Percentiles rank a stretch among this genome's conserved stretches.
These are phyloP conservation scores for Malacoraja senta DNA, from an alignment of 2,797 vertebrate species.

Conservation along the genomic window DNA sequence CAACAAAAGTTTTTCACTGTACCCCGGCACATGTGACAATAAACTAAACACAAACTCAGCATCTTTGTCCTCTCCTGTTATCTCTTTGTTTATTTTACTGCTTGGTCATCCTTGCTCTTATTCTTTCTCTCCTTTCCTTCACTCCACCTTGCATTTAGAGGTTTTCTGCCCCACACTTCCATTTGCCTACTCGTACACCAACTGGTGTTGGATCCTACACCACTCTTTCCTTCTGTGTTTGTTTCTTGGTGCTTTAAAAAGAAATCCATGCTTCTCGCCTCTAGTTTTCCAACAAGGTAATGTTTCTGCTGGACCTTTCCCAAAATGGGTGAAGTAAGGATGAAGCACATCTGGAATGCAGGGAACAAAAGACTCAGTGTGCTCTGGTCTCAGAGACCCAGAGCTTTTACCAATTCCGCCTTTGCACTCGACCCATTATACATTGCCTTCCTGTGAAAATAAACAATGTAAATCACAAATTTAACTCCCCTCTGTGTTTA, in stretches of 20 bases:
- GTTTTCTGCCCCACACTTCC: not conserved
- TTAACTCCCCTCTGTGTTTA: constrained; percentile 29
- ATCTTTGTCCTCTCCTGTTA: not conserved
- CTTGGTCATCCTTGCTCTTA: not conserved
- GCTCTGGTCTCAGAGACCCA: not conserved
- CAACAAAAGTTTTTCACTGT: too few species aligned
- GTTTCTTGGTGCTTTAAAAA: not conserved
- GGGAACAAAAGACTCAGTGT: constrained; percentile 24
- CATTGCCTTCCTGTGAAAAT: not conserved
- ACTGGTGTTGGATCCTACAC: not conserved
- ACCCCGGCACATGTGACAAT: too few species aligned
- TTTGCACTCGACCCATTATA: not conserved
- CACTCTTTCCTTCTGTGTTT: not conserved
- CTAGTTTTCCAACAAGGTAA: not conserved
- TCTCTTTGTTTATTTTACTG: not conserved
- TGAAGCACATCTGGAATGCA: constrained; percentile 22
- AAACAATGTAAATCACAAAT: not conserved
- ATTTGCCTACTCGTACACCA: not conserved
- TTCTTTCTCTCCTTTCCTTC: not conserved
- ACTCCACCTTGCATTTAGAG: not conserved
- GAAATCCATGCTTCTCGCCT: not conserved
- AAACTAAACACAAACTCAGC: not conserved
- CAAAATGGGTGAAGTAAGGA: not conserved
- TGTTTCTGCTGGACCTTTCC: constrained; percentile 26
- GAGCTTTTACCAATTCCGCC: constrained; percentile 20